Evolutionary conservation across 2,113 vertebrate genomes (phyloP).

Genomic region (Labrus mixtus): DNA sequence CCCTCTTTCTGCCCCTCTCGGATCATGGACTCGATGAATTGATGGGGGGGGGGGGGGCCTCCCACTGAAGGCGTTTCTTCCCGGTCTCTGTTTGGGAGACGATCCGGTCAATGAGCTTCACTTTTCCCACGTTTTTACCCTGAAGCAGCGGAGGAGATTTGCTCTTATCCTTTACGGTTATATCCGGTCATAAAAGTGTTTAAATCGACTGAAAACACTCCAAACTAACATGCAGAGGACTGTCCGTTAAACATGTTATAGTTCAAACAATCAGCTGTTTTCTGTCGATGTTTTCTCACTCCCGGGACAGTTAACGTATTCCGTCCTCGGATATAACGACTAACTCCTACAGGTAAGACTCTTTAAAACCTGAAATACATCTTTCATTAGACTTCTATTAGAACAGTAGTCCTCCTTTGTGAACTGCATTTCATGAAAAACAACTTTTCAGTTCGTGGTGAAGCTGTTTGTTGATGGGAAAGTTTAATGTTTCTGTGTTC

Average conservation of each 20-base stretch:
- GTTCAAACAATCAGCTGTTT: neutral
- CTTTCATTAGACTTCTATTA: neutral
- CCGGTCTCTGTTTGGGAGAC: neutral
- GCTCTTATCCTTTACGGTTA: neutral
- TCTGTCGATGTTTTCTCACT: neutral
- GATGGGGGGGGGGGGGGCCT: slow-evolving; percentile 24
- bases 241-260: neutral
- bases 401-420: neutral
- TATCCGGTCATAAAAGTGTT: neutral
- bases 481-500: too few relatives aligned
- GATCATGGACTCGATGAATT: slow-evolving; percentile 36
- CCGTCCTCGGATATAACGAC: neutral
- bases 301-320: neutral
- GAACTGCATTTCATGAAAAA: too few relatives aligned
- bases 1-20: neutral
- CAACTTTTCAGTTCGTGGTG: too few relatives aligned
- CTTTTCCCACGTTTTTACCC: slow-evolving; percentile 41
- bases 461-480: too few relatives aligned
- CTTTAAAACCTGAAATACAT: neutral
- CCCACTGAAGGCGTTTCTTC: slow-evolving; percentile 48
- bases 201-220: neutral
- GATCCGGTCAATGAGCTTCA: neutral
- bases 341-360: neutral
- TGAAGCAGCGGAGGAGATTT: neutral
- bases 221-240: too few relatives aligned